Evolutionary conservation across 2,113 vertebrate genomes (phyloP), one percentile per base, ranked within the genome.

Genomic region (Mesocricetus auratus): DNA sequence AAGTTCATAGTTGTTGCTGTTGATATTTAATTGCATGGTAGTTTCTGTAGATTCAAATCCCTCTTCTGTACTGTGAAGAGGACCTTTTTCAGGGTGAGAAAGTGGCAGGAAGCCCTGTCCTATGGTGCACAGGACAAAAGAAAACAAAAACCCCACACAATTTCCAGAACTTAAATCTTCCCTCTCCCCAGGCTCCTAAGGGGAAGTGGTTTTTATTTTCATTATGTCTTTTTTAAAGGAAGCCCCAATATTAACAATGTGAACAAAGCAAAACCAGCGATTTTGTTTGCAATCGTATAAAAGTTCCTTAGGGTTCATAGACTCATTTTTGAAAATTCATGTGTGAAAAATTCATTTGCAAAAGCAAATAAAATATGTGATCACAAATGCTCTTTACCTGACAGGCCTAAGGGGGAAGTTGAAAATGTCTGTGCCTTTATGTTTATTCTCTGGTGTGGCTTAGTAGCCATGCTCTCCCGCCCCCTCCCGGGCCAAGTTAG

Each of bases 321-420:
- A 94, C 94, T 96, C 96, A 97, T 98, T 98, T 97, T 75, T 0
- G 31, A 97, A 97, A 97, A 97, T 96, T 97, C 93, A 97, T 93
- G 94, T 95, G 91, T 0, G 1, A 86, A 93, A 97, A 97, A 97
- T 86, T 94, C 97, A 97, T 97, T 97, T 98, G 95, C 92, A 96
- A 96, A 97, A 96, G 89, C 97, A 97, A 96, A 98, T 98, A 98
- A 98, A 97, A 97, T 95, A 97, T 77, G 86, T 96, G 96, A 93
- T 97, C 90, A 90, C 68, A 93, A 94, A 94, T 95, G 96, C 86
- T 96, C 86, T 85, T 97, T 97, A 95, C 89, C 96, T 97, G 82
- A 53, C 33, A 90, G 92, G 95, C 97, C 91, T 97, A 78, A 86
- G 94, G 97, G 93, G 58, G 42, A 22, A 5, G 47, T 78, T 87